Evolutionary conservation across 2,113 vertebrate genomes (phyloP).

Genomic region (Cottus gobio): DNA sequence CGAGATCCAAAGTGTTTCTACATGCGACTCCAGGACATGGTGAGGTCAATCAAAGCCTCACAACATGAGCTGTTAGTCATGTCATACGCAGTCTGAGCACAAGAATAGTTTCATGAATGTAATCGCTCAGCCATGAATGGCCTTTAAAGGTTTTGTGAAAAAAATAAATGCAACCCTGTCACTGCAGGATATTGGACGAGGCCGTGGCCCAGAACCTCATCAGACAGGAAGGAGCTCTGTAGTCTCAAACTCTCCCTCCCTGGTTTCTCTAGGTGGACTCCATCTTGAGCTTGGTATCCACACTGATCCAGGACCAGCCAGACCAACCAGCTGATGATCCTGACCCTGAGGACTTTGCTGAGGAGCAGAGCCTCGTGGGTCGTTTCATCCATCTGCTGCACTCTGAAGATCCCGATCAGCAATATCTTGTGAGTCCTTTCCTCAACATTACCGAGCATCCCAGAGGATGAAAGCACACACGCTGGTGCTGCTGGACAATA

Average conservation of each 20-base stretch:
- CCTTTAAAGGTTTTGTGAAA: no score
- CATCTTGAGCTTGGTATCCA: constrained; percentile 95
- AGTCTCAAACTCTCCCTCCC: background rate
- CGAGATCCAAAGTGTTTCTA: no score
- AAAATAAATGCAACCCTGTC: no score
- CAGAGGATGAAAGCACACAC: no score
- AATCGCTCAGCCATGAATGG: no score
- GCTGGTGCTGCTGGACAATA: background rate
- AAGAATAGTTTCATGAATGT: no score
- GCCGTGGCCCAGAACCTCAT: background rate
- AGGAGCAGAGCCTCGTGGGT: constrained; percentile 97
- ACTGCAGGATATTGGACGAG: background rate
- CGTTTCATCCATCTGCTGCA: constrained; percentile 95
- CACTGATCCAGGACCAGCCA: constrained; percentile 96
- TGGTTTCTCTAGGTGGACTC: constrained; percentile 89
- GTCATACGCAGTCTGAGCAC: no score
- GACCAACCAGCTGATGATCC: constrained; percentile 97
- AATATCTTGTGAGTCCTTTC: constrained; percentile 88
- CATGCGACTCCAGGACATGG: no score
- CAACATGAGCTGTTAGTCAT: no score
- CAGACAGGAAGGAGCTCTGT: background rate
- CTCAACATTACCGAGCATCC: background rate
- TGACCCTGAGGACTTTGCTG: constrained; percentile 97
- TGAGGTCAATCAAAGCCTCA: no score
- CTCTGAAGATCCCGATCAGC: constrained; percentile 96